These are phyloP conservation scores for Nesogale talazaci DNA, from an alignment of 2,113 vertebrate genomes.

Conservation along the genomic window DNA sequence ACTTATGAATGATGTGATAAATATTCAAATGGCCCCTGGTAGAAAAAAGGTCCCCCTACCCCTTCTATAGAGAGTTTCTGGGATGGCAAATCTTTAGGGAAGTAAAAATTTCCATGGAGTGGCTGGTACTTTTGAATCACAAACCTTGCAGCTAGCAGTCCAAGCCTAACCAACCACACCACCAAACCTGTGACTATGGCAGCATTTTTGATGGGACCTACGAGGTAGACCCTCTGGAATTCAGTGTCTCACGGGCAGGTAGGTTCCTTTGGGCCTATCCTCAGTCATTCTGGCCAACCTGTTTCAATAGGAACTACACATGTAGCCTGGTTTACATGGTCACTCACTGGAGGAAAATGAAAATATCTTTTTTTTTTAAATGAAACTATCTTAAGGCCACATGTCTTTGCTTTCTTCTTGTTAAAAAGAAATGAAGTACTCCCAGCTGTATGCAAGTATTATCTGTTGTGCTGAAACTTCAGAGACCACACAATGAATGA, in stretches of 20 bases:
- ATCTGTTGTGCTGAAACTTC: slow-evolving; percentile 53
- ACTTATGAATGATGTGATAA: no score
- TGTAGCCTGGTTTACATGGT: no score
- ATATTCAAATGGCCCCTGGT: no score
- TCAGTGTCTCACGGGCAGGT: neutral
- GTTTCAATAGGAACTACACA: neutral
- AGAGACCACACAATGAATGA: slow-evolving; percentile 44
- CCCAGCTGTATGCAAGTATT: neutral
- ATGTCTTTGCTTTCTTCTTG: neutral
- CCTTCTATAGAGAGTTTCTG: neutral
- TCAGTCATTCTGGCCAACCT: neutral
- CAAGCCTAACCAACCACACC: no score
- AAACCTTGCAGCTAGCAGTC: no score
- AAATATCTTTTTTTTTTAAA: neutral
- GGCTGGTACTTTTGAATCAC: no score
- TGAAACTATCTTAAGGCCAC: neutral
- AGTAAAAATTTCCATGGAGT: no score
- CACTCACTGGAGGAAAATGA: slow-evolving; percentile 34
- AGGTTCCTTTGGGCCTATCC: neutral
- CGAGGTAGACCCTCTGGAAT: neutral
- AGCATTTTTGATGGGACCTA: slow-evolving; percentile 38
- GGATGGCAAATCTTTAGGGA: neutral
- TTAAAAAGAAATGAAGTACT: slow-evolving; percentile 23
- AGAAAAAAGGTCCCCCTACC: no score
- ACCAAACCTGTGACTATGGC: neutral